Evolutionary conservation across 2,888 invertebrate genomes (phyloP).

Genomic region (Pseudeuparius sepicola): DNA sequence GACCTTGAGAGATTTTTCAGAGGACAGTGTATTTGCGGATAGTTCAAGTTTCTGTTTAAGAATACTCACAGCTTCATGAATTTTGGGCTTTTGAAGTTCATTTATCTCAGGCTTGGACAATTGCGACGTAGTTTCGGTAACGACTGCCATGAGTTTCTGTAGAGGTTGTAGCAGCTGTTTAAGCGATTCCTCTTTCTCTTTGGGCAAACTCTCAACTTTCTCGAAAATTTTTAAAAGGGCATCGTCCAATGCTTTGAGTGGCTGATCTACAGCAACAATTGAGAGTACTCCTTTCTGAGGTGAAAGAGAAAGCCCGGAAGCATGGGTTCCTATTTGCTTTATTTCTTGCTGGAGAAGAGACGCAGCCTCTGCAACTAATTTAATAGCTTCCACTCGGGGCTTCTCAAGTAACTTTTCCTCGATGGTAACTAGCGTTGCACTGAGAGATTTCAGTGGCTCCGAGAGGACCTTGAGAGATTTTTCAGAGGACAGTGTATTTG

Average conservation of each 20-base stretch:
- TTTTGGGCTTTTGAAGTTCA: conserved; percentile 12
- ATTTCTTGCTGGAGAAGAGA: too few species aligned
- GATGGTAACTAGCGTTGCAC: conserved; percentile 14
- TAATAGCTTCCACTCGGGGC: not conserved
- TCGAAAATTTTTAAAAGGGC: conserved; percentile 15
- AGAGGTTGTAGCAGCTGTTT: conserved; percentile 20
- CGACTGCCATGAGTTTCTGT: conserved; percentile 21
- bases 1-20: too few species aligned
- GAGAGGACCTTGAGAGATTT: conserved; percentile 15
- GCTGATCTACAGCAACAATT: conserved; percentile 17
- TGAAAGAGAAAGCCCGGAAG: too few species aligned
- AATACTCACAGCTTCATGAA: conserved; percentile 13
- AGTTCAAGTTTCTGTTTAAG: conserved; percentile 12
- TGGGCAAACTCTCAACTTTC: conserved; percentile 10
- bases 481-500: conserved; percentile 10
- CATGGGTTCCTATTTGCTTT: too few species aligned
- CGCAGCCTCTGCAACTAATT: too few species aligned
- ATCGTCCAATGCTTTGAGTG: conserved; percentile 13
- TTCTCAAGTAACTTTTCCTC: conserved; percentile 10
- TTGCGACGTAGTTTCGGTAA: conserved; percentile 20
- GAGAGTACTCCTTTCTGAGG: conserved; percentile 18
- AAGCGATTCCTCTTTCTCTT: conserved; percentile 14
- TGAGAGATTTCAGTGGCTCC: conserved; percentile 14
- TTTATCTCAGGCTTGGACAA: conserved; percentile 16
- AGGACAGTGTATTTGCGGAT: conserved; percentile 3